These are phyloP conservation scores for Steinernema scapterisci DNA, from an alignment of 2,888 invertebrate genomes.

Conservation along the genomic window DNA sequence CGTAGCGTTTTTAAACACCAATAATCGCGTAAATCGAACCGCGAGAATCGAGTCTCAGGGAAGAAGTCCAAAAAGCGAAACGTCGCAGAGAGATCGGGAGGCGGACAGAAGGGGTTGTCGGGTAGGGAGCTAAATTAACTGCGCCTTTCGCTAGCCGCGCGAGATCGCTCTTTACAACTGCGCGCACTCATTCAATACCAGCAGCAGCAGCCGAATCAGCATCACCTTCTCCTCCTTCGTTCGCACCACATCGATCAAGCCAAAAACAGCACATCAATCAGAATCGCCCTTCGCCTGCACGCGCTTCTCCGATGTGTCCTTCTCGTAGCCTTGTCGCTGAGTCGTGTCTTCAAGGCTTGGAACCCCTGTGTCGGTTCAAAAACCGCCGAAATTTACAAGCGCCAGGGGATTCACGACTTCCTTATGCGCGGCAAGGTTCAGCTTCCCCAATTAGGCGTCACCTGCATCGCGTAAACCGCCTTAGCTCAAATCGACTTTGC, in stretches of 20 bases:
- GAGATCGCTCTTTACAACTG: conserved; percentile 5
- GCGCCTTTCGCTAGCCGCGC: too few relatives aligned
- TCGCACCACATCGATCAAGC: conserved; percentile 24
- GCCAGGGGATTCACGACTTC: too few relatives aligned
- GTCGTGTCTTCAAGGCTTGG: too few relatives aligned
- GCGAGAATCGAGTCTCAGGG: neutral
- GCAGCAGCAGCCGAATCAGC: too few relatives aligned
- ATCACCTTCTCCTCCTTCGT: neutral
- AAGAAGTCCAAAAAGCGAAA: neutral
- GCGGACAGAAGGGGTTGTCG: too few relatives aligned
- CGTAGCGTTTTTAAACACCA: too few relatives aligned
- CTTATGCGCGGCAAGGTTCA: too few relatives aligned
- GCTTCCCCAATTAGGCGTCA: too few relatives aligned
- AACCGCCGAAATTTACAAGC: too few relatives aligned
- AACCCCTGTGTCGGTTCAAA: too few relatives aligned
- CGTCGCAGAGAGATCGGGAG: neutral
- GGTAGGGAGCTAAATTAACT: neutral
- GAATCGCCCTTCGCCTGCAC: neutral
- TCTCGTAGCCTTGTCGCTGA: too few relatives aligned
- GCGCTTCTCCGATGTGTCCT: neutral
- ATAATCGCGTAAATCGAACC: too few relatives aligned
- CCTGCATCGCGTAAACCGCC: neutral
- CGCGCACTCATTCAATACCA: neutral
- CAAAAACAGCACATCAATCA: neutral
- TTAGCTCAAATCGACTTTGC: neutral